A percentile compares a stretch with the other conserved stretches of the same genome.
Evolutionary conservation across 2,797 vertebrate species (phyloP).

Genomic region (Tragelaphus eurycerus): DNA sequence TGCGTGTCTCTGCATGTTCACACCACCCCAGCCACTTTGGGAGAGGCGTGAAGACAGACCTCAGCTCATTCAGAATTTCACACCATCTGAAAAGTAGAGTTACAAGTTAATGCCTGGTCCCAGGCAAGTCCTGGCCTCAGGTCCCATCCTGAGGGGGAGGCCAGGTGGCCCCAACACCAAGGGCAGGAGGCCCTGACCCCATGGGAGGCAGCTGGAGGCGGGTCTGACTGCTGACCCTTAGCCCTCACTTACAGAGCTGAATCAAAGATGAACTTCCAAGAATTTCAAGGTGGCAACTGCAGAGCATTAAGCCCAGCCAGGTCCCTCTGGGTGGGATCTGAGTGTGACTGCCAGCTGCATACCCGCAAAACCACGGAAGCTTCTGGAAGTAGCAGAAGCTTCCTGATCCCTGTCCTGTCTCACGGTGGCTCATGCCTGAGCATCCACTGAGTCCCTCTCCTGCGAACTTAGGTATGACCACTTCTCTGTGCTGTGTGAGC

Average conservation of each 20-base stretch:
- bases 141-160: not conserved
- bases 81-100: not conserved
- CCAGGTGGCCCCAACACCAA: not conserved
- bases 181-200: not conserved
- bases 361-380: not conserved
- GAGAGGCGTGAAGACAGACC: not conserved
- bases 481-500: constrained; percentile 95
- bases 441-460: not conserved
- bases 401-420: not conserved
- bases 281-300: not conserved
- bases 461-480: constrained; percentile 88
- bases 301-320: not conserved
- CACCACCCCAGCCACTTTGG: not conserved
- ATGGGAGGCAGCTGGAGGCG: not conserved
- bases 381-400: not conserved
- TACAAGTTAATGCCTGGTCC: not conserved
- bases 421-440: fast-evolving
- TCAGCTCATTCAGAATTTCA: not conserved
- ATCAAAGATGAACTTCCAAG: not conserved
- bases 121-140: not conserved
- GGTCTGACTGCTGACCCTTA: not conserved
- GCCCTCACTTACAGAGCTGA: not conserved
- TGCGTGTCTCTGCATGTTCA: not conserved
- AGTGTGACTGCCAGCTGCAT: not conserved
- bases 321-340: not conserved